Evolutionary conservation across 2,888 invertebrate genomes (phyloP).

Genomic region (Drosophila tripunctata): DNA sequence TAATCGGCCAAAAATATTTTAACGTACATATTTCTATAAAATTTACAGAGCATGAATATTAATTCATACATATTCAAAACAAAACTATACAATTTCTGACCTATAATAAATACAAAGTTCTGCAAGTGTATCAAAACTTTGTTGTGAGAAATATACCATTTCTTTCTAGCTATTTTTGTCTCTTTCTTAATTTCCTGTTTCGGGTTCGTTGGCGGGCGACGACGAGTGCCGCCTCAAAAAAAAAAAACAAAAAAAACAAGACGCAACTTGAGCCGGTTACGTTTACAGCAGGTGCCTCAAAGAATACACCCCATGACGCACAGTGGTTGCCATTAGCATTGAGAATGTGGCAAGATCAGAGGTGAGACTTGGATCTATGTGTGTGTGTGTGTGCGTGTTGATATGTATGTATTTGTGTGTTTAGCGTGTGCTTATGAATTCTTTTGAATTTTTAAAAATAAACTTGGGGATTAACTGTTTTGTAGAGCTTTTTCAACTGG

Average conservation of each 20-base stretch:
- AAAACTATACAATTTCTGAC: too few relatives aligned
- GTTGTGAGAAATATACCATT: too few relatives aligned
- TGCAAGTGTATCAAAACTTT: too few relatives aligned
- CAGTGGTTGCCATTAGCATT: conserved; percentile 33
- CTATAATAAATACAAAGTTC: too few relatives aligned
- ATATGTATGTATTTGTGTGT: background rate
- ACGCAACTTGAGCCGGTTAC: conserved; percentile 62
- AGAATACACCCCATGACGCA: conserved; percentile 35
- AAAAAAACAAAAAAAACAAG: conserved; percentile 23
- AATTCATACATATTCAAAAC: too few relatives aligned
- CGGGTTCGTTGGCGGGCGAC: conserved; percentile 8
- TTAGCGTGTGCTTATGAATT: conserved; percentile 73
- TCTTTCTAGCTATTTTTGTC: conserved; percentile 14
- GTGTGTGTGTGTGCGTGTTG: conserved; percentile 1
- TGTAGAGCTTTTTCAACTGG: background rate
- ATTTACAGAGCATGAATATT: too few relatives aligned
- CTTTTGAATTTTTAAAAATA: conserved; percentile 51
- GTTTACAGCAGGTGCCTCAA: conserved; percentile 62
- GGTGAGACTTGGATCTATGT: conserved; percentile 6
- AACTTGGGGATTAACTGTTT: conserved; percentile 25
- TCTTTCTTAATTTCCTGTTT: conserved; percentile 58
- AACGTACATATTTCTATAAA: too few relatives aligned
- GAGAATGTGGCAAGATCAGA: conserved; percentile 47
- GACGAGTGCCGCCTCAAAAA: conserved; percentile 48
- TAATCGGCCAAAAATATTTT: too few relatives aligned